A percentile compares a stretch with the other conserved stretches of the same genome.
These are phyloP conservation scores for Chascanopsetta lugubris DNA, from an alignment of 2,113 vertebrate genomes.

Conservation along the genomic window DNA sequence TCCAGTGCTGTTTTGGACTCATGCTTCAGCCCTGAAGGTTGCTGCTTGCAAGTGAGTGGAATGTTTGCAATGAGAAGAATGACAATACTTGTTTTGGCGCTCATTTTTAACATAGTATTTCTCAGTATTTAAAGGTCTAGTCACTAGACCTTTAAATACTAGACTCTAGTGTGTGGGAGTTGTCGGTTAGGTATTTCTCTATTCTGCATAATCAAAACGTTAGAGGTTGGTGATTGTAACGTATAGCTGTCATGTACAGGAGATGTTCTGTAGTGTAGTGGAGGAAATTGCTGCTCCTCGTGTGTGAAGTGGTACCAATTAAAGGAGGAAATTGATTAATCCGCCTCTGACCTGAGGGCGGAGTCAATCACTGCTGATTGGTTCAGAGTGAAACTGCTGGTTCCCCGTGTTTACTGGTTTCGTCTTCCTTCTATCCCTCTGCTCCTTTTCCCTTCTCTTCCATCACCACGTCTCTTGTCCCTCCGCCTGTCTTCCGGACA, in stretches of 20 bases:
- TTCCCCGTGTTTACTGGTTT: neutral
- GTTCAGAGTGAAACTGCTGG: neutral
- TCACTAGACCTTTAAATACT: too few species aligned
- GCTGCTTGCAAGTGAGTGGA: too few species aligned
- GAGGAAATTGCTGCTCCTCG: conserved; percentile 17
- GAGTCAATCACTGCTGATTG: conserved; percentile 27
- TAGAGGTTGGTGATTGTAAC: neutral
- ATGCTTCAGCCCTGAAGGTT: too few species aligned
- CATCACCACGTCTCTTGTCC: conserved; percentile 19
- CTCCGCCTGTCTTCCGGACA: conserved; percentile 18
- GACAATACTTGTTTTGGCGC: neutral
- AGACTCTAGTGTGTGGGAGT: neutral
- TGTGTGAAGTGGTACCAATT: conserved; percentile 32
- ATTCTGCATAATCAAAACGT: too few species aligned
- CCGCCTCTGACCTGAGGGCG: conserved; percentile 10
- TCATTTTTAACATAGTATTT: too few species aligned
- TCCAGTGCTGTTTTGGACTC: too few species aligned
- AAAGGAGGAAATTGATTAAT: conserved; percentile 41
- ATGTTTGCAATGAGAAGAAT: neutral
- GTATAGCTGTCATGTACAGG: neutral
- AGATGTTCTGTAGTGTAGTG: neutral
- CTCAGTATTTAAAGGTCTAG: too few species aligned
- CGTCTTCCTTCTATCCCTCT: neutral
- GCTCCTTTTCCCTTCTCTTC: conserved; percentile 1
- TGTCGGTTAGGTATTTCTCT: neutral